Percentiles rank a stretch among this genome's conserved stretches.
Conservation (phyloP, 2,888 invertebrate species). For the Sylvicola cinctus region DNA sequence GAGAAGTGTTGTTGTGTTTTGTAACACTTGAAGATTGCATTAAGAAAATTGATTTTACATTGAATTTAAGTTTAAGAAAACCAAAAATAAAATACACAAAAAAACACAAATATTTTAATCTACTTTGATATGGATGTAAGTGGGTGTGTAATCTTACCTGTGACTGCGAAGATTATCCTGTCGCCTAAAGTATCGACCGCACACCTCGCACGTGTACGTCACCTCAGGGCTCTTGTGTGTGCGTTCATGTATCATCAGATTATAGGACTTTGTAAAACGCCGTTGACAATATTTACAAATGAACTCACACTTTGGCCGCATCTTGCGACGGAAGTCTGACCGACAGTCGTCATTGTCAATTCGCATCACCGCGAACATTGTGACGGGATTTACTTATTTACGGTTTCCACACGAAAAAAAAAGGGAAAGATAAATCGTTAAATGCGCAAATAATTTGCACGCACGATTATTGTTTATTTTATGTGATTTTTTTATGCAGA, state of each 20-base stretch:
- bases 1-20: too few species aligned
- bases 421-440: too few species aligned
- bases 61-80: too few species aligned
- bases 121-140: too few species aligned
- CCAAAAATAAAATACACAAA: too few species aligned
- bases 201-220: conserved; percentile 93
- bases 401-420: background rate
- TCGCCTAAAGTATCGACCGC: conserved; percentile 92
- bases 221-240: conserved; percentile 94
- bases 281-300: conserved; percentile 96
- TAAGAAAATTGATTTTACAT: too few species aligned
- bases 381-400: conserved; percentile 19
- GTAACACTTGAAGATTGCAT: too few species aligned
- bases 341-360: conserved; percentile 71
- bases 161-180: conserved; percentile 92
- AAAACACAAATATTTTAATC: too few species aligned
- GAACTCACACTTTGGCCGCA: conserved; percentile 90
- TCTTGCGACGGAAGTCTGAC: conserved; percentile 69
- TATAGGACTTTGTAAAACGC: conserved; percentile 96
- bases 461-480: too few species aligned
- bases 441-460: too few species aligned
- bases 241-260: conserved; percentile 94
- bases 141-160: conserved; percentile 38
- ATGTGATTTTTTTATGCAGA: too few species aligned
- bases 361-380: conserved; percentile 81